Evolutionary conservation across 2,113 vertebrate species (phyloP).

Genomic region (Podiceps cristatus): DNA sequence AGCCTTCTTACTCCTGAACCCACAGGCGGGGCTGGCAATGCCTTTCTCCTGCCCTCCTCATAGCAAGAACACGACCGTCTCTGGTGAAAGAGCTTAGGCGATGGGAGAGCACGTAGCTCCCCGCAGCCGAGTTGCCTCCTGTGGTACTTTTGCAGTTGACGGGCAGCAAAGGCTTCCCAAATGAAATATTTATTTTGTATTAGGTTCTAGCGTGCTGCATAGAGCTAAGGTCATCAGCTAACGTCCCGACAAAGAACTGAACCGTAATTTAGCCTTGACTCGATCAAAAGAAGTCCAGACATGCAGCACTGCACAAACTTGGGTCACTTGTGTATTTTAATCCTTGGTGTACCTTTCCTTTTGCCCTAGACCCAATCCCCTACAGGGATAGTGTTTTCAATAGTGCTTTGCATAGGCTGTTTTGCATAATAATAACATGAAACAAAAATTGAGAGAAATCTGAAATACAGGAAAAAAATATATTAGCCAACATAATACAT

Average conservation of each 20-base stretch:
- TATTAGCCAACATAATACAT: background rate
- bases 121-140: background rate
- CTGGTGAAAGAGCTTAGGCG: background rate
- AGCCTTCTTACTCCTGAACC: background rate
- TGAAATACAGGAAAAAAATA: background rate
- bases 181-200: conserved; percentile 33
- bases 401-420: background rate
- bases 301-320: background rate
- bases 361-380: background rate
- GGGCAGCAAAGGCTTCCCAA: conserved; percentile 5
- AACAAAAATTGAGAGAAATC: background rate
- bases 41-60: background rate
- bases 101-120: background rate
- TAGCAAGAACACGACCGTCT: background rate
- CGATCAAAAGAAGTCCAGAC: background rate
- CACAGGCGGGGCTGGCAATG: background rate
- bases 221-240: background rate
- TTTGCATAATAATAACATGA: background rate
- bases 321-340: background rate
- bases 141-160: background rate
- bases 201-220: background rate
- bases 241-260: background rate
- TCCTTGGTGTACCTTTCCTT: background rate
- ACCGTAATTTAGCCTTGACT: background rate
- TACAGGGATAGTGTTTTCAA: background rate